Evolutionary conservation across 2,888 invertebrate genomes (phyloP).

Genomic region (Pimpla rufipes): DNA sequence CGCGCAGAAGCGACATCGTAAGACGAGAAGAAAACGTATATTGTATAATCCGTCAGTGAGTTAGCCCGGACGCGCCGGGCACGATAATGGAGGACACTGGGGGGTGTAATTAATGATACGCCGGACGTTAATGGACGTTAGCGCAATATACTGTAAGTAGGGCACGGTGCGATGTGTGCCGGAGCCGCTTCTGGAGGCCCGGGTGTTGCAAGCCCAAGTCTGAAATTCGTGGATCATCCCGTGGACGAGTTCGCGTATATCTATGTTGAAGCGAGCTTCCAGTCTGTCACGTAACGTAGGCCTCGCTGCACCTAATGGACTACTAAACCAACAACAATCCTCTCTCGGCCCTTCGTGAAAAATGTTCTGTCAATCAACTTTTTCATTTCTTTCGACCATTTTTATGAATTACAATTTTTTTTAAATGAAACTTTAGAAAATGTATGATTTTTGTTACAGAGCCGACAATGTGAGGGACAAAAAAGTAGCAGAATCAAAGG

Average conservation of each 20-base stretch:
- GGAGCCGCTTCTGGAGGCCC: conserved; percentile 40
- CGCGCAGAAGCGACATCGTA: conserved; percentile 34
- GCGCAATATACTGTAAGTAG: conserved; percentile 70
- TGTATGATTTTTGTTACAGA: no score
- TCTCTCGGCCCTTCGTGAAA: no score
- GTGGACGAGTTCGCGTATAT: not conserved
- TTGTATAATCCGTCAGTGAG: conserved; percentile 51
- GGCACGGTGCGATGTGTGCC: conserved; percentile 48
- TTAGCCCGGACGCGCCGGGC: conserved; percentile 70
- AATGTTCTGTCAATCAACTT: no score
- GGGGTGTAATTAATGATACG: conserved; percentile 70
- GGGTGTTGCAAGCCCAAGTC: conserved; percentile 22
- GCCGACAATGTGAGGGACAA: no score
- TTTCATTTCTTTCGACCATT: no score
- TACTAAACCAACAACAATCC: conserved; percentile 10
- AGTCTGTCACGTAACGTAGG: not conserved
- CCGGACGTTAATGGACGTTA: conserved; percentile 70
- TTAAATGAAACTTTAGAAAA: no score
- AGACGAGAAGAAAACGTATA: conserved; percentile 53
- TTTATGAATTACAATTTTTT: no score
- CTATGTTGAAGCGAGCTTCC: not conserved
- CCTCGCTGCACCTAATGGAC: not conserved
- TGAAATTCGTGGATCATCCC: conserved; percentile 49
- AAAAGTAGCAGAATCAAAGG: no score
- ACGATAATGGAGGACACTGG: conserved; percentile 68